phyloP scores from a whole-genome alignment of 2,113 vertebrate genomes.

The Haplochromis burtoni region DNA sequence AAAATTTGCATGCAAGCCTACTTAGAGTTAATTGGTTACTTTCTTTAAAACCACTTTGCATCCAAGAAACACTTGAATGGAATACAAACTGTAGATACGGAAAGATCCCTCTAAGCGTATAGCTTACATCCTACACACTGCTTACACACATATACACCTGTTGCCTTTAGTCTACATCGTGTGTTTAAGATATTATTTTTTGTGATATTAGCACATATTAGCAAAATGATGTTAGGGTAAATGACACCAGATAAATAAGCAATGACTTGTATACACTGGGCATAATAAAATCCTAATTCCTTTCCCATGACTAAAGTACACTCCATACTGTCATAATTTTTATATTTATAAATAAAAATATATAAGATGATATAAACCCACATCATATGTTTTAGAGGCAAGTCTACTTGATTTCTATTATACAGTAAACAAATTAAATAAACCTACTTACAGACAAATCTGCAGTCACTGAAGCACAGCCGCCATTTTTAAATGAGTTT shows the following conservation, averaged over 20 bases:
- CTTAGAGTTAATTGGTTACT: not conserved
- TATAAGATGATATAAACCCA: not conserved
- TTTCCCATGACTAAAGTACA: not conserved
- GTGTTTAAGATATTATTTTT: not conserved
- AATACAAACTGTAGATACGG: not conserved
- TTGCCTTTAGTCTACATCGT: not conserved
- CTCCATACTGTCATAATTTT: not conserved
- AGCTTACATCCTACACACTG: not conserved
- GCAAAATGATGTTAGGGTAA: not conserved
- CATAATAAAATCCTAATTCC: not conserved
- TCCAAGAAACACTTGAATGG: not conserved
- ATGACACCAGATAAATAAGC: not conserved
- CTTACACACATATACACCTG: not conserved
- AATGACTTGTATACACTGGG: too few species aligned
- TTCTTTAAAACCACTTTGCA: not conserved
- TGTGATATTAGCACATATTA: not conserved
- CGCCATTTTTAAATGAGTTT: not conserved
- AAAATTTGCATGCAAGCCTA: not conserved
- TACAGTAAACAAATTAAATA: not conserved
- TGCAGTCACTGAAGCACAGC: not conserved
- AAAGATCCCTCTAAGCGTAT: not conserved
- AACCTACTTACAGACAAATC: not conserved
- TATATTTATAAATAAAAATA: not conserved
- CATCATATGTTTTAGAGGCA: rapidly evolving
- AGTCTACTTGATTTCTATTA: not conserved